These are phyloP conservation scores for Triplophysa yarkandensis DNA, from an alignment of 2,797 vertebrate genomes.

Conservation along the genomic window DNA sequence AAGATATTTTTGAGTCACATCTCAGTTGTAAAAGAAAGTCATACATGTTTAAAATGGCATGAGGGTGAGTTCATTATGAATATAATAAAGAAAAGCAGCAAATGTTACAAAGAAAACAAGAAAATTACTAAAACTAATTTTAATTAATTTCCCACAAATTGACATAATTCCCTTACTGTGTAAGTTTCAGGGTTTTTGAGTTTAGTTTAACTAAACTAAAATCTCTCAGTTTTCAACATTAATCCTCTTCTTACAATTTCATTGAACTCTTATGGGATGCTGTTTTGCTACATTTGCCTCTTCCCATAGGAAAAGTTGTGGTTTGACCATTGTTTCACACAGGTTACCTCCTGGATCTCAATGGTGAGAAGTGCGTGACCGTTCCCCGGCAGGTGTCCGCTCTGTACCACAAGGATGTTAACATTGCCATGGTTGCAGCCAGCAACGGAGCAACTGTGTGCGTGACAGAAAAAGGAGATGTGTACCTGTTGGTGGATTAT, in stretches of 20 bases:
- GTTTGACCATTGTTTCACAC: slow-evolving; percentile 41
- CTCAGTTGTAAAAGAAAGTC: no score
- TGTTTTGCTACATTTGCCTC: slow-evolving; percentile 17
- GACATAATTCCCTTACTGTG: no score
- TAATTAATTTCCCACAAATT: no score
- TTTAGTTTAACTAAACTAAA: no score
- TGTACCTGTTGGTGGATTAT: slow-evolving; percentile 92
- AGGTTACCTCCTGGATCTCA: slow-evolving; percentile 94
- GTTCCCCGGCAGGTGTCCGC: slow-evolving; percentile 92
- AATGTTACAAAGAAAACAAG: no score
- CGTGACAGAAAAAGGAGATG: slow-evolving; percentile 89
- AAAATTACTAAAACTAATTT: no score
- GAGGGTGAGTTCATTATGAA: no score
- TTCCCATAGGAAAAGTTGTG: slow-evolving; percentile 23
- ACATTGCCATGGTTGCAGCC: slow-evolving; percentile 86
- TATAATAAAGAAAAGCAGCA: neutral
- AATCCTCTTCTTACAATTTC: neutral
- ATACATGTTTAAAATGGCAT: no score
- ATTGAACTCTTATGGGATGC: neutral
- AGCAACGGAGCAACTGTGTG: slow-evolving; percentile 93
- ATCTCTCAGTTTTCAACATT: neutral
- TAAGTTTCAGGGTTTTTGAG: no score
- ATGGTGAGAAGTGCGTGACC: slow-evolving; percentile 90
- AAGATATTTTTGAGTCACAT: no score
- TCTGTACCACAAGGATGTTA: slow-evolving; percentile 88